Evolutionary conservation across 2,888 invertebrate species (phyloP), one percentile per base, ranked within the genome.

Genomic region (Syrphus vitripennis): DNA sequence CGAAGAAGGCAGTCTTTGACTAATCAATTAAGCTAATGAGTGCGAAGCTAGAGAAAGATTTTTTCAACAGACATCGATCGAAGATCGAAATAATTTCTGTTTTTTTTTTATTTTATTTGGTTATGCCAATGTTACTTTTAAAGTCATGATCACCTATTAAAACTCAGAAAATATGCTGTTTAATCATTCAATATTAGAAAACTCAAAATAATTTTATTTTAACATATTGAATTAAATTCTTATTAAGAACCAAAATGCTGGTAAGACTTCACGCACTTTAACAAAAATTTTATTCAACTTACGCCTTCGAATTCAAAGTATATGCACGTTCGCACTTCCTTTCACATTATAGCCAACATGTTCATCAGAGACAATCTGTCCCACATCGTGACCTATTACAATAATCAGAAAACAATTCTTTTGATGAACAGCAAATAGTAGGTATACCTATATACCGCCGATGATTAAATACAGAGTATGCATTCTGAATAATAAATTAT

Each of bases 301-400:
- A 19, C 61, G 4, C 26, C 26, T 12, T 14, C 9, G 4, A n/a
- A 37, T 34, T 67, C 40, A 12, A 37, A 21, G 31, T 63, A 75
- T 48, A 45, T n/a, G 42, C 86, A 86, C 86, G 86, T 82, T 16
- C 21, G 37, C 67, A 82, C 81, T 86, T 86, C 86, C 86, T 81
- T 57, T 77, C 50, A 50, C 24, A 50, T 34, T 53, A 29, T 65
- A 50, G 55, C 29, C 26, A 26, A 59, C 40, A 37, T 70, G 48
- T 45, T 70, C 50, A n/a, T 19, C 81, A 81, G 86, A 81, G 86
- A 74, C 81, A 70, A 50, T 48, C 37, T 81, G 77, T 63, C 70
- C 74, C 50, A 77, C 14, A 63, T 86, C 81, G 86, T 86, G 86
- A 77, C 69, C 69, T 69, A 81, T 57, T 74, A 48, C 70, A 61